Conservation (phyloP, 2,797 vertebrate genomes). For the Ispidina lecontei region DNA sequence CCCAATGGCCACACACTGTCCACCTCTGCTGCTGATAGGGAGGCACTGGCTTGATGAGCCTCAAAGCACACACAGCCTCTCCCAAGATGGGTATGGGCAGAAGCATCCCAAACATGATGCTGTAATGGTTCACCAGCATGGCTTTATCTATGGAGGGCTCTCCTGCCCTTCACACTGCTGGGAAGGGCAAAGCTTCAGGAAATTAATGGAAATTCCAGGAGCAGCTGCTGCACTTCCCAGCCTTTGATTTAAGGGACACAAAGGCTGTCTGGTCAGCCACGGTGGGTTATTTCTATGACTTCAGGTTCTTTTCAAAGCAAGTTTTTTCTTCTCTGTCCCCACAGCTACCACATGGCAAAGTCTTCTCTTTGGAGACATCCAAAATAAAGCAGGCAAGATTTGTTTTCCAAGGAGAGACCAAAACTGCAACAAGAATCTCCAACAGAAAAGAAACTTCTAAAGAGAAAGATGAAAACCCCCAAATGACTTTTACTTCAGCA, state of each 20-base stretch:
- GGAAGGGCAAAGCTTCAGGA: background rate
- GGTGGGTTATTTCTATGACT: background rate
- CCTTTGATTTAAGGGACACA: background rate
- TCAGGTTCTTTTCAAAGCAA: background rate
- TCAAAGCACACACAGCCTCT: background rate
- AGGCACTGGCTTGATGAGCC: background rate
- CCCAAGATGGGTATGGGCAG: accelerated
- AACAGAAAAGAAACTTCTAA: background rate
- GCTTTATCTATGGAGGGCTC: background rate
- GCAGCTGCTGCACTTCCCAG: background rate
- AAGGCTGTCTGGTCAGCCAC: background rate
- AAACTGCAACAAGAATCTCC: background rate
- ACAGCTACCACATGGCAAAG: accelerated
- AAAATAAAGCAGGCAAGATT: background rate
- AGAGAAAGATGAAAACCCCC: background rate
- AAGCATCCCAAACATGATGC: background rate
- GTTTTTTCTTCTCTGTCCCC: background rate
- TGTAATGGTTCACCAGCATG: accelerated
- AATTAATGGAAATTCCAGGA: background rate
- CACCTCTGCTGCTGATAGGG: background rate
- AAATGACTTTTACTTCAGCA: background rate
- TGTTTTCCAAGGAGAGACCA: background rate
- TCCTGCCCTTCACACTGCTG: background rate
- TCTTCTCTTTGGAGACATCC: background rate
- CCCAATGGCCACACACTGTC: background rate